Evolutionary conservation across 1,140 invertebrate species (phyloP).

Genomic region (Hycleus phaleratus): DNA sequence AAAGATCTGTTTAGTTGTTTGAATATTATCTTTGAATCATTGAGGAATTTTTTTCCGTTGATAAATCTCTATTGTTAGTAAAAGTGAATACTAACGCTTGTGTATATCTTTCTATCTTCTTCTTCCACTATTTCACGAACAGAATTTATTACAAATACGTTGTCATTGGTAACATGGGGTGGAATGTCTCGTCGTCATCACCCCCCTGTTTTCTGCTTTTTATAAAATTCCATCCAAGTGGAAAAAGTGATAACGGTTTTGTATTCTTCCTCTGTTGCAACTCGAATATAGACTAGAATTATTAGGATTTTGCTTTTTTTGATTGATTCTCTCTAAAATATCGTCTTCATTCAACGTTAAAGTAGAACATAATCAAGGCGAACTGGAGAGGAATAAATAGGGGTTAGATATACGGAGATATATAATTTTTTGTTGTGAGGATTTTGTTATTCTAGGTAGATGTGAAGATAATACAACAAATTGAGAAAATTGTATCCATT

Average conservation of each 20-base stretch:
- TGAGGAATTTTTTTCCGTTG: no score
- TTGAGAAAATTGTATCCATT: no score
- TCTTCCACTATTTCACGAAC: neutral
- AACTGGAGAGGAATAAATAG: no score
- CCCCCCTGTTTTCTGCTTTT: neutral
- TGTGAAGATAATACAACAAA: neutral
- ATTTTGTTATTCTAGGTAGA: neutral
- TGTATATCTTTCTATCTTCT: no score
- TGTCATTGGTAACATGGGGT: neutral
- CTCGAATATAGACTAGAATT: neutral
- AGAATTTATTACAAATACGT: slow-evolving; percentile 8
- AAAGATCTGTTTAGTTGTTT: no score
- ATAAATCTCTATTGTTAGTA: no score
- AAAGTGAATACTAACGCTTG: no score
- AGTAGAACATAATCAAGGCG: no score
- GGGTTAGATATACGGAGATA: no score
- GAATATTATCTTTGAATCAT: no score
- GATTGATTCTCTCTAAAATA: slow-evolving; percentile 1
- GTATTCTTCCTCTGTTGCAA: neutral
- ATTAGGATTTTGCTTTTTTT: neutral
- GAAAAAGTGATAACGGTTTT: slow-evolving; percentile 11
- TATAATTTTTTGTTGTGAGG: neutral
- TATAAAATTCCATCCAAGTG: slow-evolving; percentile 7
- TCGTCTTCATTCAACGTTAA: no score
- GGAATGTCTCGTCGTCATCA: no score